Evolutionary conservation across 2,797 vertebrate genomes (phyloP).

Genomic region (Parotocinclus haroldoi): DNA sequence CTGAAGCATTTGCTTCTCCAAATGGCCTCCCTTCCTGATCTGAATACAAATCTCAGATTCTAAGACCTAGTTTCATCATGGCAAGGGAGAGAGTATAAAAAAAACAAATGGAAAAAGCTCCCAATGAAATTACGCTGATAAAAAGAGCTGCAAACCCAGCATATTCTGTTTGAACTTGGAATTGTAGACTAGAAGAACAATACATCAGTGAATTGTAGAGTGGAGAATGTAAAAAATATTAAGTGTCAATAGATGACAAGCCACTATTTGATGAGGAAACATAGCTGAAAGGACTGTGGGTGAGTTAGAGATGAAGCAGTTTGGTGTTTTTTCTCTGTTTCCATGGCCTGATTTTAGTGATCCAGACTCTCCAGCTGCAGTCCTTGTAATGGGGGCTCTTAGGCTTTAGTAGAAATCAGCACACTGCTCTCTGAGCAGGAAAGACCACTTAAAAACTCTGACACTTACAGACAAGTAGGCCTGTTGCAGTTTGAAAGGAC

Average conservation of each 20-base stretch:
- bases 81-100: slow-evolving; percentile 7
- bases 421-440: background rate
- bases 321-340: slow-evolving; percentile 7
- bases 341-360: slow-evolving; percentile 25
- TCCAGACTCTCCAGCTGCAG: slow-evolving; percentile 21
- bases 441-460: slow-evolving; percentile 9
- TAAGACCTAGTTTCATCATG: slow-evolving; percentile 23
- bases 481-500: no score
- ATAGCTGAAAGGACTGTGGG: slow-evolving; percentile 31
- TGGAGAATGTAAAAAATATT: slow-evolving; percentile 22
- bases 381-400: slow-evolving; percentile 6
- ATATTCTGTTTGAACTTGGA: slow-evolving; percentile 44
- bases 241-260: slow-evolving; percentile 32
- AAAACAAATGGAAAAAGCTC: slow-evolving; percentile 19
- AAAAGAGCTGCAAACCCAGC: slow-evolving; percentile 21
- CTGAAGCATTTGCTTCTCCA: no score
- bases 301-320: slow-evolving; percentile 20
- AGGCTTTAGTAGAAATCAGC: slow-evolving; percentile 12
- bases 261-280: slow-evolving; percentile 27
- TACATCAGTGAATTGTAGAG: slow-evolving; percentile 34
- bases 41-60: slow-evolving; percentile 39
- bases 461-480: slow-evolving; percentile 16
- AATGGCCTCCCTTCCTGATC: background rate
- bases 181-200: slow-evolving; percentile 37
- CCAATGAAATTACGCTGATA: slow-evolving; percentile 16